A percentile compares a stretch with the other conserved stretches of the same genome.
phyloP scores from a whole-genome alignment of 2,113 vertebrate species.

The Pygoscelis adeliae region DNA sequence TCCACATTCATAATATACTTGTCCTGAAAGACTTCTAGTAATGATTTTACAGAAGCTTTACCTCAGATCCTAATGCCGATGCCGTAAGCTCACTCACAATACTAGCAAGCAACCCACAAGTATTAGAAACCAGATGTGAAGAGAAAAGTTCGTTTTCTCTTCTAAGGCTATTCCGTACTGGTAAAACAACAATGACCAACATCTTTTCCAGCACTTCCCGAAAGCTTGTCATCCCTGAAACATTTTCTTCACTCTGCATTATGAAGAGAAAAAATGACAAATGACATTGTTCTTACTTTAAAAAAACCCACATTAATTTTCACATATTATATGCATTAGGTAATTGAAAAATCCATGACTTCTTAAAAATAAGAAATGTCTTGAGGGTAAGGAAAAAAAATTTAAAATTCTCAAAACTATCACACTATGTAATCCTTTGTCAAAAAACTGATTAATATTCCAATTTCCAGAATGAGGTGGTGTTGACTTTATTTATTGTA shows the following conservation, averaged over 20 bases:
- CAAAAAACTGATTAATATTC: not conserved
- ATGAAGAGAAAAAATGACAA: not conserved
- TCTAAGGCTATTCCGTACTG: slow-evolving; percentile 92
- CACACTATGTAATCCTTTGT: not conserved
- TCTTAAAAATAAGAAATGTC: not conserved
- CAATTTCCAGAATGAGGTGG: not conserved
- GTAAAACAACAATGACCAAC: slow-evolving; percentile 96
- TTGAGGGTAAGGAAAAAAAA: not conserved
- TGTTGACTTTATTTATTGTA: not conserved
- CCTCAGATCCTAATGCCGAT: slow-evolving; percentile 96
- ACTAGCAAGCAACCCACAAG: slow-evolving; percentile 93
- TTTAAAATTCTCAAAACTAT: not conserved
- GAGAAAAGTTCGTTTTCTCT: slow-evolving; percentile 96
- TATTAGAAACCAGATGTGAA: slow-evolving; percentile 95
- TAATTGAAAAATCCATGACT: not conserved
- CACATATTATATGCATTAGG: not conserved
- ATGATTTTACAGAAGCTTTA: slow-evolving; percentile 45
- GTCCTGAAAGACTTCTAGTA: not conserved
- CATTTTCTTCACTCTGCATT: slow-evolving; percentile 91
- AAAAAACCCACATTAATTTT: not conserved
- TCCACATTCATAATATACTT: not conserved
- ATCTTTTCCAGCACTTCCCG: slow-evolving; percentile 97
- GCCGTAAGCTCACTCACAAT: slow-evolving; percentile 97
- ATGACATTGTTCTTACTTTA: not conserved
- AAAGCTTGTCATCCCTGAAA: slow-evolving; percentile 97